Evolutionary conservation across 2,113 vertebrate species (phyloP).

Genomic region (Pseudonaja textilis): DNA sequence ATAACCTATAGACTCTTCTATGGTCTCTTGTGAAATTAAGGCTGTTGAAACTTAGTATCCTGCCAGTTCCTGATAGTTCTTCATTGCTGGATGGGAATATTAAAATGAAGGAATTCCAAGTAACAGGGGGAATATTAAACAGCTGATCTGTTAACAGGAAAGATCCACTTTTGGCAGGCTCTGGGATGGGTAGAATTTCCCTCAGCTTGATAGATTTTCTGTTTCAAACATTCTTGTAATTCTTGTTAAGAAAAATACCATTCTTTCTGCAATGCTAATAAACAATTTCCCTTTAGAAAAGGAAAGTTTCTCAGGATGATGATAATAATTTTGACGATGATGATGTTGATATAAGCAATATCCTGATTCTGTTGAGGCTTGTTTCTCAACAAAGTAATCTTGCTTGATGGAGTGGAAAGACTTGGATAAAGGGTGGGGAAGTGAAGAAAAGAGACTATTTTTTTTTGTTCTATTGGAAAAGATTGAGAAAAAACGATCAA

Average conservation of each 20-base stretch:
- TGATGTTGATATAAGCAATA: background rate
- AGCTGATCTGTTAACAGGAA: background rate
- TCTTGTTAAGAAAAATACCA: background rate
- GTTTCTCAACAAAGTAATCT: background rate
- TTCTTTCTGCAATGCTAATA: background rate
- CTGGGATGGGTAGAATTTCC: background rate
- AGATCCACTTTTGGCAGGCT: background rate
- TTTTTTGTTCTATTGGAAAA: background rate
- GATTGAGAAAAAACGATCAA: background rate
- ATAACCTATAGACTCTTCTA: accelerated
- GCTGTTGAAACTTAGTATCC: background rate
- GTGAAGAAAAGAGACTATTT: background rate
- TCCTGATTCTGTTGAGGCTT: background rate
- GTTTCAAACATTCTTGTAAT: background rate
- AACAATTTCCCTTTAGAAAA: background rate
- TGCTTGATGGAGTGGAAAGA: background rate
- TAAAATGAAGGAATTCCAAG: background rate
- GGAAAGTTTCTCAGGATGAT: background rate
- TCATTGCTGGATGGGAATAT: background rate
- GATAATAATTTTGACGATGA: background rate
- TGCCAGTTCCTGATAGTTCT: background rate
- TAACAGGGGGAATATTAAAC: background rate
- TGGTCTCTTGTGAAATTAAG: background rate
- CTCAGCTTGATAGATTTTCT: background rate
- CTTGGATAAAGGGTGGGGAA: background rate